Evolutionary conservation across 1,140 invertebrate genomes (phyloP), one percentile per base, ranked within the genome.

Genomic region (Ostrea denselamellosa): DNA sequence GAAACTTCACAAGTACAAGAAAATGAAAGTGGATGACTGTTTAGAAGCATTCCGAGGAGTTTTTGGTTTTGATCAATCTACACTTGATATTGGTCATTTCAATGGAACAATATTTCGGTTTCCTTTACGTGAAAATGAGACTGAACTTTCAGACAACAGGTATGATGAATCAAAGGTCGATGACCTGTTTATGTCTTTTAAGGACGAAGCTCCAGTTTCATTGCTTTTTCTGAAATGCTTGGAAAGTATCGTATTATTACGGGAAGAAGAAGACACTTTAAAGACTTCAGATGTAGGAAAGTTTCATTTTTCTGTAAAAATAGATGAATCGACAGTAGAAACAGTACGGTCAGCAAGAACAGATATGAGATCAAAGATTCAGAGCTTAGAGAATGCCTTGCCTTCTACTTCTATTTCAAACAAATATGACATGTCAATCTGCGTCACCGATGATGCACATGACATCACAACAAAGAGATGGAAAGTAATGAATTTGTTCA

Each of bases 91-190:
- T 65, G 85, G 90, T 88, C 62, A 83, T 62, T 93, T 87, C 71
- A 84, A 88, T 19, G 92, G 92, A 3, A 92, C 93, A 8, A 52
- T 93, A 28, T 92, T 93, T 28, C 85, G 93, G 54, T 90, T 93
- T 87, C 91, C 92, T 22, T 77, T 93, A 52, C 89, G 89, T 28
- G 51, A 87, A 10, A 22, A 52, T 8, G 56, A 53, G 44, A 87
- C 91, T 52, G 34, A 83, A 12, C 58, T 91, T 14, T 91, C 90
- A 12, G 86, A 87, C 51, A 86, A 86, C 25, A 12, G 88, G 0
- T 91, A 91, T 81, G 53, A 87, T 12, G 56, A 77, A 86, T 90
- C 90, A 14, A 92, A 92, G 77, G 82, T 92, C 44, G 10, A 68
- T 77, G 83, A 86, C 12, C 58, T 93, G 0, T 90, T 92, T 28